A percentile compares a stretch with the other conserved stretches of the same genome.
Conservation (phyloP, 1,140 invertebrate species). For the Acyrthosiphon pisum region DNA sequence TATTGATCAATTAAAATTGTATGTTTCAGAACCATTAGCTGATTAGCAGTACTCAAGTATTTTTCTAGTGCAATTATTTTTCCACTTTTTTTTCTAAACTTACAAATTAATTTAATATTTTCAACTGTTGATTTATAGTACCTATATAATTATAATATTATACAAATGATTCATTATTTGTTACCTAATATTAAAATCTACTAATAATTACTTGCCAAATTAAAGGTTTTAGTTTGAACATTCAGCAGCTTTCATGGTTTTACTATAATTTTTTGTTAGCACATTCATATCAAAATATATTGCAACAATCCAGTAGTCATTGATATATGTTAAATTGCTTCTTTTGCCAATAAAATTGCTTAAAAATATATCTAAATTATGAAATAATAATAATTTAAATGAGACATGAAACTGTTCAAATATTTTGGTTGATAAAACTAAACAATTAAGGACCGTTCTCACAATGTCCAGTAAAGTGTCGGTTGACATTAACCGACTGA, state of each 20-base stretch:
- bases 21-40: too few relatives aligned
- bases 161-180: too few relatives aligned
- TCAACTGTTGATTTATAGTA: slow-evolving; percentile 98
- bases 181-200: too few relatives aligned
- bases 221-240: slow-evolving; percentile 98
- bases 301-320: slow-evolving; percentile 99
- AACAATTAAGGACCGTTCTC: too few relatives aligned
- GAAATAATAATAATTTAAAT: not conserved
- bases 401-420: too few relatives aligned
- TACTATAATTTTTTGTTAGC: slow-evolving; percentile 94
- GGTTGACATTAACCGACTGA: too few relatives aligned
- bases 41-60: slow-evolving; percentile 96
- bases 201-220: slow-evolving; percentile 75
- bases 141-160: slow-evolving; percentile 63
- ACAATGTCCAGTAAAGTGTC: too few relatives aligned
- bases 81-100: slow-evolving; percentile 84
- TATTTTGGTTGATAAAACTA: too few relatives aligned
- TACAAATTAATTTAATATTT: slow-evolving; percentile 95
- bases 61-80: slow-evolving; percentile 77
- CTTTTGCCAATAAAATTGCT: slow-evolving; percentile 99
- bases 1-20: too few relatives aligned
- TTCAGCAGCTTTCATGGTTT: slow-evolving; percentile 96
- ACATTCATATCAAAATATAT: slow-evolving; percentile 99
- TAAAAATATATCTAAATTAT: slow-evolving; percentile 79
- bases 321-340: slow-evolving; percentile 88